Evolutionary conservation across 1,140 invertebrate species (phyloP).

Genomic region (Cydia fagiglandana): DNA sequence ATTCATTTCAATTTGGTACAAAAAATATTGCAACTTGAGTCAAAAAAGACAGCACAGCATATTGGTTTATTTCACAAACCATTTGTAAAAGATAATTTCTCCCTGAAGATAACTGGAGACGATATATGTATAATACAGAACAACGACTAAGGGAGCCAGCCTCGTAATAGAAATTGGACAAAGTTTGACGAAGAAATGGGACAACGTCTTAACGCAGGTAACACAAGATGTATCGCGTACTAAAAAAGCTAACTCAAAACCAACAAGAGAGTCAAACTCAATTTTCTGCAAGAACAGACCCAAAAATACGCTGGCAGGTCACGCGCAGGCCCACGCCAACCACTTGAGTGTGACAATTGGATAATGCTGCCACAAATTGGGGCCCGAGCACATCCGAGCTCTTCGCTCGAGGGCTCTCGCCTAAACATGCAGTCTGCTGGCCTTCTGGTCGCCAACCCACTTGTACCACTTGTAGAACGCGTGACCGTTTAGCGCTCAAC

Average conservation of each 20-base stretch:
- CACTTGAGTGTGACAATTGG: slow-evolving; percentile 71
- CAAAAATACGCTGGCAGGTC: slow-evolving; percentile 63
- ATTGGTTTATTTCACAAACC: background rate
- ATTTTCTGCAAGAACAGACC: slow-evolving; percentile 36
- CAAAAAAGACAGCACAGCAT: background rate
- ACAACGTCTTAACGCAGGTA: too few species aligned
- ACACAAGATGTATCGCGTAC: too few species aligned
- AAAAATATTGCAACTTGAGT: background rate
- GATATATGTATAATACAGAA: background rate
- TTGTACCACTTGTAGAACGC: slow-evolving; percentile 1
- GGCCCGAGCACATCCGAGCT: slow-evolving; percentile 63
- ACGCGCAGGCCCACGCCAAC: slow-evolving; percentile 75
- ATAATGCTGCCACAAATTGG: slow-evolving; percentile 73
- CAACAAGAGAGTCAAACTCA: background rate
- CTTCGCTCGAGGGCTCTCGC: slow-evolving; percentile 58
- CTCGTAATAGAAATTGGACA: background rate
- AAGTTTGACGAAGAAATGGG: background rate
- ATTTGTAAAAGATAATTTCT: background rate
- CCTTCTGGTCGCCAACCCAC: slow-evolving; percentile 54
- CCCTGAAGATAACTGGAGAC: too few species aligned
- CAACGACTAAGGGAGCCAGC: background rate
- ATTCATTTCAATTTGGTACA: background rate
- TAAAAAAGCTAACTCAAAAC: too few species aligned
- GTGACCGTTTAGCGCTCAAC: background rate
- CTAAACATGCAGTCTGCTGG: slow-evolving; percentile 58